Evolutionary conservation across 2,113 vertebrate species (phyloP).

Genomic region (Phyllostomus discolor): DNA sequence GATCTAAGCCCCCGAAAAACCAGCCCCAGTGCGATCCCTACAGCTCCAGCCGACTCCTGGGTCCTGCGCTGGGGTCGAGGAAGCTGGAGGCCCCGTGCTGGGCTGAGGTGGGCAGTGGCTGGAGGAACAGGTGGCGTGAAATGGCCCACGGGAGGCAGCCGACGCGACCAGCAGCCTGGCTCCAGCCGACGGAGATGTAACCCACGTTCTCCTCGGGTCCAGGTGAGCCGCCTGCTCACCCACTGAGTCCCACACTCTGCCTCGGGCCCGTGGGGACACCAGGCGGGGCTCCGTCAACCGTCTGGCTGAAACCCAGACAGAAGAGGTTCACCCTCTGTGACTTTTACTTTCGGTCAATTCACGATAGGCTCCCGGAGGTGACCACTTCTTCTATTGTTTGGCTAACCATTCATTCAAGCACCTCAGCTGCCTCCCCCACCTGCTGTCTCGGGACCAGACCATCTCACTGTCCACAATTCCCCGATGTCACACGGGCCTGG

Average conservation of each 20-base stretch:
- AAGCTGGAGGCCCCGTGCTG: not conserved
- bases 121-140: not conserved
- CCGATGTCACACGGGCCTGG: fast-evolving
- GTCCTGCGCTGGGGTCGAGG: fast-evolving
- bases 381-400: not conserved
- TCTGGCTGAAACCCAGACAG: not conserved
- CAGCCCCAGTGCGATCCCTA: not conserved
- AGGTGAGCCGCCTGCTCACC: fast-evolving
- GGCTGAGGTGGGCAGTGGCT: not conserved
- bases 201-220: not conserved
- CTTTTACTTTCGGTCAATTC: not conserved
- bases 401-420: not conserved
- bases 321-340: no score
- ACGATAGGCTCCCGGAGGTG: not conserved
- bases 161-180: not conserved
- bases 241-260: not conserved
- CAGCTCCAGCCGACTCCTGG: not conserved
- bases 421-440: not conserved
- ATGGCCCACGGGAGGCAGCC: not conserved
- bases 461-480: not conserved
- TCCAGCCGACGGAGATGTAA: not conserved
- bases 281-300: fast-evolving
- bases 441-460: not conserved
- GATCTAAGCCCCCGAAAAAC: not conserved
- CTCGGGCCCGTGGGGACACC: not conserved